Conservation (phyloP, 2,113 vertebrate species). For the Galemys pyrenaicus region DNA sequence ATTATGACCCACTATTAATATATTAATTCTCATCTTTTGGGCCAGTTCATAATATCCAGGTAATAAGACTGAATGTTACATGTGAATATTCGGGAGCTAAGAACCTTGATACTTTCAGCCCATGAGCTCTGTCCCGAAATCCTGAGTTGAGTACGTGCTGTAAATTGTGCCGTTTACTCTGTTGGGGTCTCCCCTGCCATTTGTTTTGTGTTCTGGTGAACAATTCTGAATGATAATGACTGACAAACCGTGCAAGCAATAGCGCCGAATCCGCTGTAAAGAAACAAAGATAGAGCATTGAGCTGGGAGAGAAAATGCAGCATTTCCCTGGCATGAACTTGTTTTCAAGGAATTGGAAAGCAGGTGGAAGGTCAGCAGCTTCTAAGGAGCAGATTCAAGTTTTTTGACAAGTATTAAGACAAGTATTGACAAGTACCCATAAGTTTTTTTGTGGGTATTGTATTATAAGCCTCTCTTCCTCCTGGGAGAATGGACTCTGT, state of each 20-base stretch:
- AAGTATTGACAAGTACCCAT: too few species aligned
- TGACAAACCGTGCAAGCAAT: background rate
- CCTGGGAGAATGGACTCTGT: background rate
- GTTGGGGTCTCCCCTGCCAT: background rate
- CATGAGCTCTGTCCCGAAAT: background rate
- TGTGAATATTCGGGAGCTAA: background rate
- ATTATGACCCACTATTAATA: background rate
- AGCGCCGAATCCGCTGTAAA: background rate
- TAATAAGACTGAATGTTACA: background rate
- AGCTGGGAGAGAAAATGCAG: background rate
- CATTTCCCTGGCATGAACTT: background rate
- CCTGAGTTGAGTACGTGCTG: background rate
- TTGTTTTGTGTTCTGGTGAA: slow-evolving; percentile 6
- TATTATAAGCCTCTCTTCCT: background rate
- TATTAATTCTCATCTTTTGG: background rate
- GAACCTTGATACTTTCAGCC: background rate
- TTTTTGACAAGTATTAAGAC: too few species aligned
- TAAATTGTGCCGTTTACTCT: background rate
- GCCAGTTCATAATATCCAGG: background rate
- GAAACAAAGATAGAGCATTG: background rate
- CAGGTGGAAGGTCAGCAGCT: background rate
- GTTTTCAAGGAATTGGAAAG: background rate
- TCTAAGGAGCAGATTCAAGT: background rate
- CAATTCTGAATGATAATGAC: background rate
- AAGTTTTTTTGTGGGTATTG: background rate